These are phyloP conservation scores for Cephus sareptanus DNA, from an alignment of 2,888 invertebrate species.

Conservation along the genomic window DNA sequence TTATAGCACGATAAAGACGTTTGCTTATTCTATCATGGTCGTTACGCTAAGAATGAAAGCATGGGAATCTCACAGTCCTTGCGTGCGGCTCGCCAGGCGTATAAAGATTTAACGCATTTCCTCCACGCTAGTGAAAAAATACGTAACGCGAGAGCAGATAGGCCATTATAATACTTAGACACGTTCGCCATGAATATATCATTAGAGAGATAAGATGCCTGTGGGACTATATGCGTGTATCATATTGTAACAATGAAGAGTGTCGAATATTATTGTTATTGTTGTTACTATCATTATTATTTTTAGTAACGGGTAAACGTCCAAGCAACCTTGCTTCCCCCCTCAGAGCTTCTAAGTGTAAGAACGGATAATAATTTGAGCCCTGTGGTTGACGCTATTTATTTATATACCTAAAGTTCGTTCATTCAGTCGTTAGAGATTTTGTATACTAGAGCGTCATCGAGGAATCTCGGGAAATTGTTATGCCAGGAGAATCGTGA, in stretches of 20 bases:
- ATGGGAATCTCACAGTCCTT: not conserved
- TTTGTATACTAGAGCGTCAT: not conserved
- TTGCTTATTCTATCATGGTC: not conserved
- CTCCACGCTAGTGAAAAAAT: not conserved
- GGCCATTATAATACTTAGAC: not conserved
- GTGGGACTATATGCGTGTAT: not conserved
- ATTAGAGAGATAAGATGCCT: not conserved
- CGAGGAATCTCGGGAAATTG: not conserved
- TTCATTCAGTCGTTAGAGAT: not conserved
- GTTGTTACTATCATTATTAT: not conserved
- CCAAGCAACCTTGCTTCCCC: not conserved
- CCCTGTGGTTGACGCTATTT: constrained; percentile 6
- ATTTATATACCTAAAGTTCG: not conserved
- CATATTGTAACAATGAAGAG: not conserved
- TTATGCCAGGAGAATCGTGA: not conserved
- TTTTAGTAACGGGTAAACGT: not conserved
- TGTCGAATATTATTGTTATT: not conserved
- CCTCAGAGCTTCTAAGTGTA: not conserved
- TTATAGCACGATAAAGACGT: not conserved
- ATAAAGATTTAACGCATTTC: not conserved
- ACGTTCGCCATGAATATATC: not conserved
- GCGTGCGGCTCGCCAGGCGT: not conserved
- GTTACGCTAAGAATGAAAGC: not conserved
- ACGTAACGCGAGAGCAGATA: not conserved
- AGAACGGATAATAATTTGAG: not conserved